phyloP scores from a whole-genome alignment of 2,888 invertebrate genomes.

The Agrochola macilenta region DNA sequence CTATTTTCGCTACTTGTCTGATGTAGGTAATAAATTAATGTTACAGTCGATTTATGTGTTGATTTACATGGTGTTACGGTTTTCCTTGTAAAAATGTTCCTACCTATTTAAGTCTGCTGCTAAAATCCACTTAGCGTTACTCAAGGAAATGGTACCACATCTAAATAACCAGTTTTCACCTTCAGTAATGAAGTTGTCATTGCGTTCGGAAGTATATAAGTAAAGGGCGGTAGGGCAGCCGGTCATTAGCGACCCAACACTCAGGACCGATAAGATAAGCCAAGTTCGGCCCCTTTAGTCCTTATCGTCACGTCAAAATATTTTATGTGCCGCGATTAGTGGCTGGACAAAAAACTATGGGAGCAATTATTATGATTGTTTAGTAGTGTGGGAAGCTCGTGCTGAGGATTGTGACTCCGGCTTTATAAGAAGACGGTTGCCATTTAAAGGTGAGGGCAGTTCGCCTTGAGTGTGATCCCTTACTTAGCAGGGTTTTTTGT shows the following conservation, averaged over 20 bases:
- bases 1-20: slow-evolving; percentile 20
- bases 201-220: slow-evolving; percentile 73
- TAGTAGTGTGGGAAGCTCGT: slow-evolving; percentile 61
- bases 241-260: slow-evolving; percentile 86
- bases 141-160: slow-evolving; percentile 15
- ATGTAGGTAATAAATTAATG: slow-evolving; percentile 12
- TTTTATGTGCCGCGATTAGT: slow-evolving; percentile 85
- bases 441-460: slow-evolving; percentile 45
- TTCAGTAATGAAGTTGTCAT: slow-evolving; percentile 82
- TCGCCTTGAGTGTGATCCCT: slow-evolving; percentile 51
- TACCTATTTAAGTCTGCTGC: neutral
- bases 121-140: slow-evolving; percentile 11
- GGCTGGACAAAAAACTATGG: slow-evolving; percentile 68
- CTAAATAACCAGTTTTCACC: slow-evolving; percentile 53
- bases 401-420: slow-evolving; percentile 37
- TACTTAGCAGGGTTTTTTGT: slow-evolving; percentile 46
- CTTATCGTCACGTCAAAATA: slow-evolving; percentile 88
- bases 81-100: neutral
- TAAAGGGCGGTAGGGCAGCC: slow-evolving; percentile 72
- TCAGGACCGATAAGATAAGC: slow-evolving; percentile 85
- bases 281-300: slow-evolving; percentile 79
- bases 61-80: neutral
- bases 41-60: neutral
- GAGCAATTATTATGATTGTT: slow-evolving; percentile 76
- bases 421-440: slow-evolving; percentile 34